Percentiles rank a stretch among this genome's conserved stretches.
These are phyloP conservation scores for Virgularia gustaviana DNA, from an alignment of 92 coral and sea anemone species.

Conservation along the genomic window DNA sequence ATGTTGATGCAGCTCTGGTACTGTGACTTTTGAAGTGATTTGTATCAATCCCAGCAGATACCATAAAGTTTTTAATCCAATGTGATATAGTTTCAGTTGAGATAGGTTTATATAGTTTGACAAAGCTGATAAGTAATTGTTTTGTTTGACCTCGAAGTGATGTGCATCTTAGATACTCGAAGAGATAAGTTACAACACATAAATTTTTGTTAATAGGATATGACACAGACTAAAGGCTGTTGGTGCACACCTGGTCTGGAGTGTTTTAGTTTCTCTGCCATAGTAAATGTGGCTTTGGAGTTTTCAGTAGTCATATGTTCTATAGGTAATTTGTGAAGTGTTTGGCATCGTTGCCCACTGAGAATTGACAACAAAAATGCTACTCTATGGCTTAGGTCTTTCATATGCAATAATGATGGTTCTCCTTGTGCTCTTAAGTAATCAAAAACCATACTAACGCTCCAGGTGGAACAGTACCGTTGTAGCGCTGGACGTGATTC, in stretches of 20 bases:
- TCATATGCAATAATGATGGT: background rate
- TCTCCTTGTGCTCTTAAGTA: background rate
- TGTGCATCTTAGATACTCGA: background rate
- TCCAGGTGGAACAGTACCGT: constrained; percentile 10
- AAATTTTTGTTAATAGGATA: background rate
- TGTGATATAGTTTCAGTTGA: constrained; percentile 1
- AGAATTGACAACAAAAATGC: background rate
- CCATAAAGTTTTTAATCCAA: no score
- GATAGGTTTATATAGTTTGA: background rate
- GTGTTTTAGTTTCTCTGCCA: background rate
- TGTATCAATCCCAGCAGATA: no score
- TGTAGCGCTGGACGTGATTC: constrained; percentile 7
- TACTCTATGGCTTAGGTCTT: background rate
- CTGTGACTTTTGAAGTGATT: no score
- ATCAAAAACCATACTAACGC: background rate
- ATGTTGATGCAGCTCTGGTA: no score
- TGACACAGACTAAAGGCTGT: background rate
- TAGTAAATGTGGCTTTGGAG: background rate
- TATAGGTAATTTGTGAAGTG: background rate
- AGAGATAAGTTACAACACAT: constrained; percentile 4
- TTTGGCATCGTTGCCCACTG: constrained; percentile 7
- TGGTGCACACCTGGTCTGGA: background rate
- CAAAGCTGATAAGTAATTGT: constrained; percentile 5
- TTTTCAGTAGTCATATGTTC: background rate
- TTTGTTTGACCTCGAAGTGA: background rate